These are phyloP conservation scores for Barypeithes pellucidus DNA, from an alignment of 2,888 invertebrate species.

Conservation along the genomic window DNA sequence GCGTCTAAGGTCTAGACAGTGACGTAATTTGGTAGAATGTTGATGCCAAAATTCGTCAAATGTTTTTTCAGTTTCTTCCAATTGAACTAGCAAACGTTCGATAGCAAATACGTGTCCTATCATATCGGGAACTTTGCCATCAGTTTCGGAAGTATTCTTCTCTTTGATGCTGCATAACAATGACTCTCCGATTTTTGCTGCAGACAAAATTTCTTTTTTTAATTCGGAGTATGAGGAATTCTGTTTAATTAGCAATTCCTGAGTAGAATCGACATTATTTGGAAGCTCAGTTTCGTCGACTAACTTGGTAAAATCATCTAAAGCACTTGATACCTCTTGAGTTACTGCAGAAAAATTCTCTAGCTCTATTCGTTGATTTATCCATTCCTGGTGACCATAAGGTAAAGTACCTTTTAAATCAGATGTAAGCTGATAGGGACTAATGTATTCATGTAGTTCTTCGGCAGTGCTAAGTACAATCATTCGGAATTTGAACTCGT, in stretches of 20 bases:
- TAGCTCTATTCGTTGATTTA: slow-evolving; percentile 95
- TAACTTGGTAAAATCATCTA: slow-evolving; percentile 90
- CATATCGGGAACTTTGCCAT: slow-evolving; percentile 72
- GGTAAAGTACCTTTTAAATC: slow-evolving; percentile 92
- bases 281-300: slow-evolving; percentile 95
- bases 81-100: slow-evolving; percentile 91
- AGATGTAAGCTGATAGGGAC: slow-evolving; percentile 86
- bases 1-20: slow-evolving; percentile 91
- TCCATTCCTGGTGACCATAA: slow-evolving; percentile 97
- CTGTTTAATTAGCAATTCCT: slow-evolving; percentile 89
- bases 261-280: slow-evolving; percentile 93
- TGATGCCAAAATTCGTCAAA: slow-evolving; percentile 96
- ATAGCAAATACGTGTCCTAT: slow-evolving; percentile 92
- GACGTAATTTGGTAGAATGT: slow-evolving; percentile 90
- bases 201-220: slow-evolving; percentile 89
- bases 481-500: slow-evolving; percentile 93
- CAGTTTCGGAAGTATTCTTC: slow-evolving; percentile 72
- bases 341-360: slow-evolving; percentile 96
- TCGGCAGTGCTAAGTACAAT: slow-evolving; percentile 88
- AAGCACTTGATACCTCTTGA: slow-evolving; percentile 88
- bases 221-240: slow-evolving; percentile 80
- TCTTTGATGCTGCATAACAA: slow-evolving; percentile 84
- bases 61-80: slow-evolving; percentile 94
- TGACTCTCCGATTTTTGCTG: slow-evolving; percentile 91
- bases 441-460: slow-evolving; percentile 90